Evolutionary conservation across 2,888 invertebrate species (phyloP).

Genomic region (Drosophila neotestacea): DNA sequence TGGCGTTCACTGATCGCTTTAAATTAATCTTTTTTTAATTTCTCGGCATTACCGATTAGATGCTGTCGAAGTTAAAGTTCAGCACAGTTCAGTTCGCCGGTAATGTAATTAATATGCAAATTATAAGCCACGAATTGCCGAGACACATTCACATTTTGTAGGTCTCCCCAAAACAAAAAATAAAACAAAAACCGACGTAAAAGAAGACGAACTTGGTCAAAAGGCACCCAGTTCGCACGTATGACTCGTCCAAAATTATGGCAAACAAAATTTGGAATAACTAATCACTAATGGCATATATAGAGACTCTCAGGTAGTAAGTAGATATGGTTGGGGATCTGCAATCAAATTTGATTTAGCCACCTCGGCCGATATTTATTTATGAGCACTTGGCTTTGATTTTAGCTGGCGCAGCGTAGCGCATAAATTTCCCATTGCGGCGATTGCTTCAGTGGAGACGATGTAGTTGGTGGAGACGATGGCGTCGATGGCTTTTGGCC

Average conservation of each 20-base stretch:
- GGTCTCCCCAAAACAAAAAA: conserved; percentile 13
- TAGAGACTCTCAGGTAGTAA: conserved; percentile 25
- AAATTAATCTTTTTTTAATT: conserved; percentile 81
- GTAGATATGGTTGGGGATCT: conserved; percentile 12
- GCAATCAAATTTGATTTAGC: conserved; percentile 72
- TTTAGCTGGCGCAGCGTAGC: conserved; percentile 63
- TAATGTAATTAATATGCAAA: conserved; percentile 80
- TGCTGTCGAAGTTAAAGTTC: conserved; percentile 71
- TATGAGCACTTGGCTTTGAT: conserved; percentile 70
- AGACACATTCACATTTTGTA: conserved; percentile 64
- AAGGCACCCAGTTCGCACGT: conserved; percentile 44
- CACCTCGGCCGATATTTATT: conserved; percentile 66
- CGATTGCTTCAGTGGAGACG: not conserved
- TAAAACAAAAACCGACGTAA: conserved; percentile 34
- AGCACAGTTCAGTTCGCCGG: conserved; percentile 68
- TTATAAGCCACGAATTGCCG: conserved; percentile 58
- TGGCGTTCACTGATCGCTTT: conserved; percentile 81
- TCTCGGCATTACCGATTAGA: conserved; percentile 78
- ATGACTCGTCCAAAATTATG: conserved; percentile 38
- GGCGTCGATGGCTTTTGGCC: conserved; percentile 26
- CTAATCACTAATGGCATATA: conserved; percentile 56
- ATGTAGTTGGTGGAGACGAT: not conserved
- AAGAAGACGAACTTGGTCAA: conserved; percentile 31
- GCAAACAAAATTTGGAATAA: conserved; percentile 55
- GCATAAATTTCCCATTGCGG: conserved; percentile 58